Percentiles rank a stretch among this genome's conserved stretches.
Evolutionary conservation across 2,113 vertebrate genomes (phyloP).

Genomic region (Oreotrochilus melanogaster): DNA sequence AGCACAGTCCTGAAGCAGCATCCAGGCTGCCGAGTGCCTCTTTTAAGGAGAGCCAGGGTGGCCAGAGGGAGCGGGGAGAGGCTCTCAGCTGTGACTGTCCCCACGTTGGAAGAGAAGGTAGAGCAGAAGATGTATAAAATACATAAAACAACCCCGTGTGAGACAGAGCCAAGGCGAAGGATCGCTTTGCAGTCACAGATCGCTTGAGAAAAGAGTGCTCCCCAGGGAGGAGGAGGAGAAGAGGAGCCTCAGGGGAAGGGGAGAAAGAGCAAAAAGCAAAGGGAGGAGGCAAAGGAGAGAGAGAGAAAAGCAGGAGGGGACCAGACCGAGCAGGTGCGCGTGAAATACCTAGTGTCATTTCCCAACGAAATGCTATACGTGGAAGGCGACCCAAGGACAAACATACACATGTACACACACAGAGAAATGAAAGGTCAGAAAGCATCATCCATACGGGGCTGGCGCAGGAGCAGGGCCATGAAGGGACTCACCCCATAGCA

Average conservation of each 20-base stretch:
- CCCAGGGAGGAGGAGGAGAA: slow-evolving; percentile 33
- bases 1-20: not conserved
- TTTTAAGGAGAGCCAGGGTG: not conserved
- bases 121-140: not conserved
- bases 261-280: slow-evolving; percentile 29
- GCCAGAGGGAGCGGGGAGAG: not conserved
- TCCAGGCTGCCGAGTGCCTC: not conserved
- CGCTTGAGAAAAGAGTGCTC: slow-evolving; percentile 5
- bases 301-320: slow-evolving; percentile 50
- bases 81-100: not conserved
- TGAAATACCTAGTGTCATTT: slow-evolving; percentile 91
- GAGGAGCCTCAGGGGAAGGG: not conserved
- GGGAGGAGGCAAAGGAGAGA: slow-evolving; percentile 21
- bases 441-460: not conserved
- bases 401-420: slow-evolving; percentile 79
- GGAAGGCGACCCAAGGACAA: slow-evolving; percentile 80
- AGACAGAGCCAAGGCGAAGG: slow-evolving; percentile 18
- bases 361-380: slow-evolving; percentile 88
- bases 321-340: slow-evolving; percentile 47
- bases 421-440: slow-evolving; percentile 82
- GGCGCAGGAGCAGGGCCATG: accelerated
- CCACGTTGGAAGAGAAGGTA: not conserved
- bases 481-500: not conserved
- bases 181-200: slow-evolving; percentile 15
- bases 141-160: not conserved